A percentile compares a stretch with the other conserved stretches of the same genome.
These are phyloP conservation scores for Drosophila pegasa DNA, from an alignment of 2,888 invertebrate species.

Conservation along the genomic window DNA sequence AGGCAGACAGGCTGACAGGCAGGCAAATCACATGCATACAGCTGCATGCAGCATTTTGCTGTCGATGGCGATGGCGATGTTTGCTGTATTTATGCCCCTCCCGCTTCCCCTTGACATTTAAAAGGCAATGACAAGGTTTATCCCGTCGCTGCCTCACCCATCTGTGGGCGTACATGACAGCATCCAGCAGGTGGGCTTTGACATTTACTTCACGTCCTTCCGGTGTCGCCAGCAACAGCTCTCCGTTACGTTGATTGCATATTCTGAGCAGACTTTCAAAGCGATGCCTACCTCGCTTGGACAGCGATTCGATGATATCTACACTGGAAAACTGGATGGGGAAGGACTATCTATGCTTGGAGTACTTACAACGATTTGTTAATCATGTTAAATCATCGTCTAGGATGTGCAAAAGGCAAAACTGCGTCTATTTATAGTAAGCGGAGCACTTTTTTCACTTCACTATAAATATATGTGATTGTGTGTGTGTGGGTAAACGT, in stretches of 20 bases:
- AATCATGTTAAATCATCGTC: slow-evolving; percentile 1
- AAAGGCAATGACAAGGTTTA: slow-evolving; percentile 70
- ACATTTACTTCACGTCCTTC: slow-evolving; percentile 61
- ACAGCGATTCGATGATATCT: neutral
- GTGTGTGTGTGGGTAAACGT: slow-evolving; percentile 8
- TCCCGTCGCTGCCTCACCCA: slow-evolving; percentile 52
- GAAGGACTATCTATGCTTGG: neutral
- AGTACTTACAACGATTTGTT: neutral
- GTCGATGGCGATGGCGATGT: slow-evolving; percentile 18
- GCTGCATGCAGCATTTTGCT: slow-evolving; percentile 17
- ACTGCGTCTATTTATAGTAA: slow-evolving; percentile 4
- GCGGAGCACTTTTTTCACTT: slow-evolving; percentile 18
- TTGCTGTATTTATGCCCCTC: slow-evolving; percentile 20
- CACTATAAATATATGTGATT: too few relatives aligned
- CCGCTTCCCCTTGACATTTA: slow-evolving; percentile 65
- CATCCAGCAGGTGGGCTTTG: slow-evolving; percentile 69
- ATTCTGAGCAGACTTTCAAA: slow-evolving; percentile 37
- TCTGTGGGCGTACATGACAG: slow-evolving; percentile 66
- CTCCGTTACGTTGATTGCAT: slow-evolving; percentile 34
- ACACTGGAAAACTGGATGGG: neutral
- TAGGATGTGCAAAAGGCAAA: neutral
- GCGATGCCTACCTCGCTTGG: slow-evolving; percentile 7
- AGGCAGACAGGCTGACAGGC: neutral
- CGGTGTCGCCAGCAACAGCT: slow-evolving; percentile 26
- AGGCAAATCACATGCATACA: slow-evolving; percentile 8